phyloP scores from a whole-genome alignment of 2,888 invertebrate genomes.

The Aphodius granarius region DNA sequence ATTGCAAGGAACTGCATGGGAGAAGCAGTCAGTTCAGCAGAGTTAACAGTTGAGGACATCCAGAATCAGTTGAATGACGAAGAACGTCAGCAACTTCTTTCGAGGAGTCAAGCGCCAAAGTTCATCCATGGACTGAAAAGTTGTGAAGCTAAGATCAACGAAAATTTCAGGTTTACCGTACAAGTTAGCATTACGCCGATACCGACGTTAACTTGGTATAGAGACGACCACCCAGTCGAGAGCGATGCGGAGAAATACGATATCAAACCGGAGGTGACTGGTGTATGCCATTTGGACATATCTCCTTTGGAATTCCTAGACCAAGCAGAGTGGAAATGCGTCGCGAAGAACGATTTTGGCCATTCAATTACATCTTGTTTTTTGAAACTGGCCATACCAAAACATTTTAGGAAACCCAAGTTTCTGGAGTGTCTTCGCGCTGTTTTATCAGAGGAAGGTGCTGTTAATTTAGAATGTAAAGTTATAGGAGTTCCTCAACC shows the following conservation, averaged over 20 bases:
- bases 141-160: constrained; percentile 80
- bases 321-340: constrained; percentile 91
- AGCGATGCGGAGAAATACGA: constrained; percentile 67
- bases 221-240: constrained; percentile 80
- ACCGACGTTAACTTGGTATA: constrained; percentile 83
- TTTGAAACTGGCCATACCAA: constrained; percentile 80
- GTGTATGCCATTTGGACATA: constrained; percentile 73
- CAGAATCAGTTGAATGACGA: constrained; percentile 87
- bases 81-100: constrained; percentile 74
- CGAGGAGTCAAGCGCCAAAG: constrained; percentile 79
- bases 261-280: constrained; percentile 68
- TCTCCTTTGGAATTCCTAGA: constrained; percentile 77
- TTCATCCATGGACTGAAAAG: constrained; percentile 82
- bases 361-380: constrained; percentile 88
- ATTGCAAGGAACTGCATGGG: constrained; percentile 91
- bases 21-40: constrained; percentile 82
- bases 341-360: constrained; percentile 86
- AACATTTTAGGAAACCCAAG: constrained; percentile 85
- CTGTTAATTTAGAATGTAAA: constrained; percentile 90
- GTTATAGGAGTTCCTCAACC: constrained; percentile 91
- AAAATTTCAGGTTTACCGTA: constrained; percentile 76
- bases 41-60: constrained; percentile 87
- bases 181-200: constrained; percentile 82
- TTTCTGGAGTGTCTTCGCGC: constrained; percentile 85
- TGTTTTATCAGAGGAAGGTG: constrained; percentile 83